Conservation (phyloP, 2,113 vertebrate species). For the Entomyzon cyanotis region DNA sequence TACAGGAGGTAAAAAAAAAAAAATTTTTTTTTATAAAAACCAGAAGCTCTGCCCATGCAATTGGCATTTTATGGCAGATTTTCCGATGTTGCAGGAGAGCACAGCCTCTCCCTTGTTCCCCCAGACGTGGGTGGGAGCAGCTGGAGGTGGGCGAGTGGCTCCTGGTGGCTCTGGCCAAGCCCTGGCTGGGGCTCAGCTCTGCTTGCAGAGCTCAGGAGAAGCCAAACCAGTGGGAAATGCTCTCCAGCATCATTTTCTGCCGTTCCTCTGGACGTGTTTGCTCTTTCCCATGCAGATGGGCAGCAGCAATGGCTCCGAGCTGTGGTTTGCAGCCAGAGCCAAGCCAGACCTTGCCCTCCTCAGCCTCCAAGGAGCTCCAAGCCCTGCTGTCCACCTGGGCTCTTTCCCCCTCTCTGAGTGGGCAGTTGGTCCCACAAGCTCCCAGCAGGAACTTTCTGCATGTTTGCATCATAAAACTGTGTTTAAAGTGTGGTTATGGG, state of each 20-base stretch:
- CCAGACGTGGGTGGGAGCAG: not conserved
- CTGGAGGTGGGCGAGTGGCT: not conserved
- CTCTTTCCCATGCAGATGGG: not conserved
- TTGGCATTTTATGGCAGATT: not conserved
- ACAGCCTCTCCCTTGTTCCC: constrained; percentile 38
- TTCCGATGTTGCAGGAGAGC: not conserved
- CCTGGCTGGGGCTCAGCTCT: not conserved
- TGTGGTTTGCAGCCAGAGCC: constrained; percentile 24
- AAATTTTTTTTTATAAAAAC: not conserved
- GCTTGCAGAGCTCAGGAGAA: constrained; percentile 8
- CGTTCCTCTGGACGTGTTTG: not conserved
- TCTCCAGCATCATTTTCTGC: not conserved
- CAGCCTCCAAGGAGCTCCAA: not conserved
- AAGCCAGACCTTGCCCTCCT: not conserved
- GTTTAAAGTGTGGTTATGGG: constrained; percentile 26
- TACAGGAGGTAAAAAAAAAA: no score
- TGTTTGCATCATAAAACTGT: not conserved
- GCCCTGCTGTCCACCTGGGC: not conserved
- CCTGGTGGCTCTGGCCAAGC: not conserved
- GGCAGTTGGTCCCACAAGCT: not conserved
- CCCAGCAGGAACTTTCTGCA: constrained; percentile 2
- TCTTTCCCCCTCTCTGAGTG: not conserved
- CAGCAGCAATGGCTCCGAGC: not conserved
- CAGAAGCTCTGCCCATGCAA: not conserved
- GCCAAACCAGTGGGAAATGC: constrained; percentile 21